Conservation (phyloP, 2,113 vertebrate genomes). For the Psammodynastes pulverulentus region DNA sequence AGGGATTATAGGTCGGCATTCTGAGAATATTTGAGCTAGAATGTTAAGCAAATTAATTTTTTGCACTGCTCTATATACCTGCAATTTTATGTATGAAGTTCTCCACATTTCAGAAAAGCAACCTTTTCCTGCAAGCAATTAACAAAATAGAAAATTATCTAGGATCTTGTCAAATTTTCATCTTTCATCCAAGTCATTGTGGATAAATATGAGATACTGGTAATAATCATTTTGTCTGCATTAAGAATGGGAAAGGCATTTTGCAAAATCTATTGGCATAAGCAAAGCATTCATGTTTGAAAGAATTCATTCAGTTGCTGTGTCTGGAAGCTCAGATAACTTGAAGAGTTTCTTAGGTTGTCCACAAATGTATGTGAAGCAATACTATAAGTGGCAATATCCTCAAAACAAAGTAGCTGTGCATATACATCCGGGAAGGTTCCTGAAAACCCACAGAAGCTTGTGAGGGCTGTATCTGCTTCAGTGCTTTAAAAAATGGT, state of each 20-base stretch:
- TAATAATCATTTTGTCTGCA: not conserved
- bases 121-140: not conserved
- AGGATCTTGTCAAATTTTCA: not conserved
- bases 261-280: not conserved
- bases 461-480: not conserved
- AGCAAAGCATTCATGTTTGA: not conserved
- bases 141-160: not conserved
- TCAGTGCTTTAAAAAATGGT: not conserved
- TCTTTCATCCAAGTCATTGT: not conserved
- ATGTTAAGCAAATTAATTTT: not conserved
- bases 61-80: not conserved
- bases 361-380: not conserved
- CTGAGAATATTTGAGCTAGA: not conserved
- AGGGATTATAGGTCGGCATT: not conserved
- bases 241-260: not conserved
- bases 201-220: not conserved
- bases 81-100: not conserved
- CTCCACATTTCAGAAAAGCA: not conserved
- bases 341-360: not conserved
- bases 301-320: not conserved
- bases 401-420: not conserved
- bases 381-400: not conserved
- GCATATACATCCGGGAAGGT: not conserved
- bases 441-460: not conserved
- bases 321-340: not conserved